Conservation (phyloP, 1,140 invertebrate species). For the Aricia agestis region DNA sequence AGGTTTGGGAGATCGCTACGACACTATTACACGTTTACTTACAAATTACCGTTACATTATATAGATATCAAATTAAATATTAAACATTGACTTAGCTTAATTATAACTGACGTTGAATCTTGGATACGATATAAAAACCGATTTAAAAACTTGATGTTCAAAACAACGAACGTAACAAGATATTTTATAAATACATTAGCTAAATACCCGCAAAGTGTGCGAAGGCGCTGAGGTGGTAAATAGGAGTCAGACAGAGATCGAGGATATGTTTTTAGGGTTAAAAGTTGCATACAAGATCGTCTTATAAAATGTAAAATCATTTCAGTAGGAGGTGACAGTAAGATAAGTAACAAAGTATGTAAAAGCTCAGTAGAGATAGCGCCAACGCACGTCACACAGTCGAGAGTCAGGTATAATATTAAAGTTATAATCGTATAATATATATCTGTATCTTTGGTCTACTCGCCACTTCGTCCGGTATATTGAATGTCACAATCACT, state of each 20-base stretch:
- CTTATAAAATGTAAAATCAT: background rate
- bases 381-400: background rate
- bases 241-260: background rate
- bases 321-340: background rate
- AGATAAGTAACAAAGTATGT: background rate
- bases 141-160: conserved; percentile 8
- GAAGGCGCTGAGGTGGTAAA: background rate
- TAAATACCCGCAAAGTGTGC: conserved; percentile 13
- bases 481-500: conserved; percentile 60
- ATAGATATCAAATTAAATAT: conserved; percentile 71
- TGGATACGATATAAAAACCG: conserved; percentile 41
- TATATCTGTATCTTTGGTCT: conserved; percentile 74
- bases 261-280: background rate
- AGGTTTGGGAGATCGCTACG: conserved; percentile 73
- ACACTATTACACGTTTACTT: conserved; percentile 71
- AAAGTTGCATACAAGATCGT: background rate
- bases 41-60: conserved; percentile 55
- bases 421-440: conserved; percentile 56
- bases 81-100: conserved; percentile 75
- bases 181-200: conserved; percentile 14
- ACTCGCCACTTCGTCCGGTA: conserved; percentile 62
- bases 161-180: conserved; percentile 14
- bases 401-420: conserved; percentile 51
- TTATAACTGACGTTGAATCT: conserved; percentile 65
- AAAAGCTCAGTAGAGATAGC: background rate